Evolutionary conservation across 2,888 invertebrate genomes (phyloP).

Genomic region (Sturmia bella): DNA sequence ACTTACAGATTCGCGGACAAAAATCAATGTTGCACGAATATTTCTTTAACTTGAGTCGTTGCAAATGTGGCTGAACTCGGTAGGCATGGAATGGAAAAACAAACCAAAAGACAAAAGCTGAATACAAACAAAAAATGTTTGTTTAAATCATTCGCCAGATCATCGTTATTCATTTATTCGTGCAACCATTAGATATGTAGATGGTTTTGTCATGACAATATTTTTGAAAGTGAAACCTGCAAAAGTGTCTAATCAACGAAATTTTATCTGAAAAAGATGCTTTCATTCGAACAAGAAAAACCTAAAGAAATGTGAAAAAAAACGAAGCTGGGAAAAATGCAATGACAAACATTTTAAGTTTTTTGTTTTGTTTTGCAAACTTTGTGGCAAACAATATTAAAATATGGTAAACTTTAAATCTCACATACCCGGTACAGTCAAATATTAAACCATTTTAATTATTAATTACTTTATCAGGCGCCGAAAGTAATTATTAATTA

Average conservation of each 20-base stretch:
- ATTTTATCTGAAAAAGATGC: conserved; percentile 42
- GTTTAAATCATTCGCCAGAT: conserved; percentile 27
- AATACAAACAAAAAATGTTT: conserved; percentile 27
- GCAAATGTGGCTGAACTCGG: conserved; percentile 61
- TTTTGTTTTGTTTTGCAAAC: not conserved
- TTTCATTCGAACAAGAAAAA: conserved; percentile 46
- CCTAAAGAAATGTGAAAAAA: conserved; percentile 24
- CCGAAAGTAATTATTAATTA: no score
- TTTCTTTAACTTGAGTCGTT: conserved; percentile 19
- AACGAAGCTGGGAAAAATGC: not conserved
- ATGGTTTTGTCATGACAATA: conserved; percentile 13
- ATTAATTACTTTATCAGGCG: no score
- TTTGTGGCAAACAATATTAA: no score
- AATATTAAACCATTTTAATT: no score
- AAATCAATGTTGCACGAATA: conserved; percentile 29
- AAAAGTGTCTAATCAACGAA: conserved; percentile 51
- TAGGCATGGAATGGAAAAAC: not conserved
- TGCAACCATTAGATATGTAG: conserved; percentile 8
- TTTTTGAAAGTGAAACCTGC: conserved; percentile 63
- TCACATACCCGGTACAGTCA: no score
- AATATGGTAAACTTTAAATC: no score
- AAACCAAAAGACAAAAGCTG: not conserved
- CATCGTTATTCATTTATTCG: conserved; percentile 33
- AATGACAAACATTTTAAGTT: conserved; percentile 31
- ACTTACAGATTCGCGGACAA: not conserved